Percentiles rank a stretch among this genome's conserved stretches.
Evolutionary conservation across 2,888 invertebrate genomes (phyloP).

Genomic region (Alviniconcha strummeri): DNA sequence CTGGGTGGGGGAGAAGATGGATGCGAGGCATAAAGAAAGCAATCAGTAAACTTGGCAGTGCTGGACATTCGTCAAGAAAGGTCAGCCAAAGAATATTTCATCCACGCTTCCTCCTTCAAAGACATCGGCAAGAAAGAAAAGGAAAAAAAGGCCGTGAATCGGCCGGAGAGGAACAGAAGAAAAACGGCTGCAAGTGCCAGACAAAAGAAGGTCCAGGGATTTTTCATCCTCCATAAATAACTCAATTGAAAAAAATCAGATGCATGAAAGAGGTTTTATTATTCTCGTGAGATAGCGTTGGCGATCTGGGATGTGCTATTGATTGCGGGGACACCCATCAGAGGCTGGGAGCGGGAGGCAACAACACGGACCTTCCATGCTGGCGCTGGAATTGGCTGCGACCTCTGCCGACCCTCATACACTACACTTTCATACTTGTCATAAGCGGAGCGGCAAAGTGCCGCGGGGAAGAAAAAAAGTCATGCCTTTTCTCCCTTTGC

Average conservation of each 20-base stretch:
- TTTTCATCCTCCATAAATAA: conserved; percentile 39
- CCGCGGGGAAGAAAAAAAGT: conserved; percentile 17
- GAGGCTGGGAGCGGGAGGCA: conserved; percentile 1
- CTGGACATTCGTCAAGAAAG: conserved; percentile 35
- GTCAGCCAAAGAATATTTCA: conserved; percentile 25
- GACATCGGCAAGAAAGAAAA: not conserved
- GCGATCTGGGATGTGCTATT: conserved; percentile 36
- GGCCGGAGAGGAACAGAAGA: conserved; percentile 13
- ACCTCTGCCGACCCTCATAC: conserved; percentile 36
- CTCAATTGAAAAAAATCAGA: conserved; percentile 44
- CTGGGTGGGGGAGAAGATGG: conserved; percentile 28
- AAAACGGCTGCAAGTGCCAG: conserved; percentile 19
- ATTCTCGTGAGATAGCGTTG: conserved; percentile 33
- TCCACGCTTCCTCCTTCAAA: conserved; percentile 9
- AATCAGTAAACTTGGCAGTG: conserved; percentile 38
- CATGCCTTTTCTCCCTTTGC: not conserved
- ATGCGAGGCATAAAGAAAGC: conserved; percentile 33
- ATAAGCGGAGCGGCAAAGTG: conserved; percentile 34
- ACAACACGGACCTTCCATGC: conserved; percentile 27
- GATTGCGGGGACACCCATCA: conserved; percentile 35
- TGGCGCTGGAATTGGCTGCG: conserved; percentile 35
- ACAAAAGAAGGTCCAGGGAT: conserved; percentile 32
- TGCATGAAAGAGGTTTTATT: conserved; percentile 42
- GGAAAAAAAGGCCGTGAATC: not conserved
- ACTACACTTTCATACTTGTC: conserved; percentile 35